These are phyloP conservation scores for Cyprinodon tularosa DNA, from an alignment of 2,113 vertebrate species.

Conservation along the genomic window DNA sequence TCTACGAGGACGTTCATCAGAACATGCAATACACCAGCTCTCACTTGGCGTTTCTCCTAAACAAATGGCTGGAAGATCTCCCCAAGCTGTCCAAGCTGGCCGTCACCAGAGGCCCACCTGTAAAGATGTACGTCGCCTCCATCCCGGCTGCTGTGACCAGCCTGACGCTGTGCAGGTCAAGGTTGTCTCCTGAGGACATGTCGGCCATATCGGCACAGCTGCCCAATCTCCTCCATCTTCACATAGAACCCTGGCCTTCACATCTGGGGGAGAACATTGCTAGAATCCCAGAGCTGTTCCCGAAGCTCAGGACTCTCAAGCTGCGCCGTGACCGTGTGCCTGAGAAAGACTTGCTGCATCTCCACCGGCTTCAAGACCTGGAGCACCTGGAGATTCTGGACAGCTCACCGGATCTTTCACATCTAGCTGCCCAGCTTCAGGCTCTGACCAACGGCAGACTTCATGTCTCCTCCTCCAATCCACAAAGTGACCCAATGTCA, in stretches of 20 bases:
- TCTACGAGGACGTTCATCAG: slow-evolving; percentile 1
- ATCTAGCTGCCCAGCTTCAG: slow-evolving; percentile 25
- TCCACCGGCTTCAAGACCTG: slow-evolving; percentile 52
- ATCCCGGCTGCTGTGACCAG: slow-evolving; percentile 58
- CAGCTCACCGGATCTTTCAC: neutral
- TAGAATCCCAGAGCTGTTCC: slow-evolving; percentile 61
- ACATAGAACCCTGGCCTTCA: slow-evolving; percentile 58
- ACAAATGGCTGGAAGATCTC: slow-evolving; percentile 54
- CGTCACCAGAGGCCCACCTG: slow-evolving; percentile 40
- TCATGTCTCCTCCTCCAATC: slow-evolving; percentile 6
- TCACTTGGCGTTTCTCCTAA: neutral
- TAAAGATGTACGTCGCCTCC: slow-evolving; percentile 25
- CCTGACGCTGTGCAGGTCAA: slow-evolving; percentile 46
- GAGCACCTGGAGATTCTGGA: slow-evolving; percentile 57
- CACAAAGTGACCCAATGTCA: slow-evolving; percentile 17
- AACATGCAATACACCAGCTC: neutral
- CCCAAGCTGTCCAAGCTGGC: slow-evolving; percentile 43
- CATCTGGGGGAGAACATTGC: slow-evolving; percentile 15
- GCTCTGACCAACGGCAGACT: slow-evolving; percentile 39
- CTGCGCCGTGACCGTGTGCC: slow-evolving; percentile 36
- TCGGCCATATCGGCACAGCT: slow-evolving; percentile 15
- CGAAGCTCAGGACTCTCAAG: slow-evolving; percentile 56
- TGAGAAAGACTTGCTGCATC: slow-evolving; percentile 39
- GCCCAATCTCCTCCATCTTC: slow-evolving; percentile 63
- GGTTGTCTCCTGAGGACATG: slow-evolving; percentile 35